Conservation (phyloP, 1,140 invertebrate species). For the Halyomorpha halys region DNA sequence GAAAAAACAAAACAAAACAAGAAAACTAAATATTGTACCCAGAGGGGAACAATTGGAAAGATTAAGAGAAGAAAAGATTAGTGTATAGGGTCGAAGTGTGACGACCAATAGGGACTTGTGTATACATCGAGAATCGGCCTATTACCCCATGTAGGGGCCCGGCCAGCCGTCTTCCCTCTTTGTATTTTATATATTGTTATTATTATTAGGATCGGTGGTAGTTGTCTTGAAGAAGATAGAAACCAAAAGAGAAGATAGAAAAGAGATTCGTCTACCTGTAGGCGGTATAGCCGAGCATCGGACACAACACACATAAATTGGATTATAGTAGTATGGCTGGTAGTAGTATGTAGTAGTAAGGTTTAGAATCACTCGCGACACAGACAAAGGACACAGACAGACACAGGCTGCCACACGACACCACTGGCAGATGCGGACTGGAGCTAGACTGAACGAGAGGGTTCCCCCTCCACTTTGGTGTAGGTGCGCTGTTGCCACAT, state of each 20-base stretch:
- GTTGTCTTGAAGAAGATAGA: slow-evolving; percentile 9
- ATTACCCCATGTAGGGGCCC: not conserved
- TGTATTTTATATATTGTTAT: not conserved
- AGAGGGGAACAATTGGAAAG: not conserved
- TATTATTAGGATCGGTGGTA: not conserved
- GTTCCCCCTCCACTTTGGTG: not conserved
- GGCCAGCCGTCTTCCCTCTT: not conserved
- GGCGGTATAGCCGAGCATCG: slow-evolving; percentile 29
- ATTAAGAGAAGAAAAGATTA: not conserved
- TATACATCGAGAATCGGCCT: not conserved
- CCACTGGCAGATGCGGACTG: not conserved
- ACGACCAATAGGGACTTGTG: not conserved
- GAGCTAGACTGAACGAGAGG: not conserved
- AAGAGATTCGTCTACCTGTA: slow-evolving; percentile 26
- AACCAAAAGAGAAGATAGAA: slow-evolving; percentile 8
- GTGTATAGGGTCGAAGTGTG: not conserved
- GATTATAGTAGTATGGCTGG: not conserved
- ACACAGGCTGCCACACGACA: not conserved
- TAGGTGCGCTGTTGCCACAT: slow-evolving; percentile 7
- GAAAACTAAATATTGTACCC: not conserved
- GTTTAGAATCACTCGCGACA: not conserved
- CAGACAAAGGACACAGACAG: not conserved
- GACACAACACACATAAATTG: slow-evolving; percentile 28
- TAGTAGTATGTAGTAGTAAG: not conserved
- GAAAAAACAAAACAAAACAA: not conserved